Conservation (phyloP, 2,888 invertebrate genomes). For the Apoderus coryli region DNA sequence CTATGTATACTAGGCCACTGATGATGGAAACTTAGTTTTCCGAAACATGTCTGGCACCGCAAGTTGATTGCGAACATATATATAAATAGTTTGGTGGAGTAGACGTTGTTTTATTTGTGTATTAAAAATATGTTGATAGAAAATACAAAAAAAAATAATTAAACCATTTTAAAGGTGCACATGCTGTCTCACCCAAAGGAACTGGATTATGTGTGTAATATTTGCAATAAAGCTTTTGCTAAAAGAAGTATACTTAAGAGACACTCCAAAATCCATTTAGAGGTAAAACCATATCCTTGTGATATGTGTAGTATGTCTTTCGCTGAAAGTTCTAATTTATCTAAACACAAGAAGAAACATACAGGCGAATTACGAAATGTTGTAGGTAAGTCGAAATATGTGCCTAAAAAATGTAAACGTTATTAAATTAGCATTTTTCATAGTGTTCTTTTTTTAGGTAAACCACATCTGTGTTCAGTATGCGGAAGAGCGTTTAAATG, state of each 20-base stretch:
- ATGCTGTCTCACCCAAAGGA: constrained; percentile 34
- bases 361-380: constrained; percentile 35
- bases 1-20: too few species aligned
- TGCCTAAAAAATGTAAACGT: too few species aligned
- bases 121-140: too few species aligned
- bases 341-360: constrained; percentile 36
- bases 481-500: constrained; percentile 37
- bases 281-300: constrained; percentile 35
- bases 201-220: constrained; percentile 27
- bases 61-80: too few species aligned
- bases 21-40: too few species aligned
- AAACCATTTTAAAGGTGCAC: constrained; percentile 31
- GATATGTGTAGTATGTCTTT: constrained; percentile 36
- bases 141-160: too few species aligned
- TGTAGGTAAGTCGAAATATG: constrained; percentile 29
- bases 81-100: too few species aligned
- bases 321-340: constrained; percentile 36
- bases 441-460: constrained; percentile 18
- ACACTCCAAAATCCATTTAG: constrained; percentile 34
- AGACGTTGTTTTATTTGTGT: too few species aligned
- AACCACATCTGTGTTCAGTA: constrained; percentile 33
- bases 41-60: too few species aligned
- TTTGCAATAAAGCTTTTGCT: constrained; percentile 32
- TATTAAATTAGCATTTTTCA: too few species aligned
- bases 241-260: constrained; percentile 33